Conservation (phyloP, 2,888 invertebrate genomes). For the Atethmia centrago region DNA sequence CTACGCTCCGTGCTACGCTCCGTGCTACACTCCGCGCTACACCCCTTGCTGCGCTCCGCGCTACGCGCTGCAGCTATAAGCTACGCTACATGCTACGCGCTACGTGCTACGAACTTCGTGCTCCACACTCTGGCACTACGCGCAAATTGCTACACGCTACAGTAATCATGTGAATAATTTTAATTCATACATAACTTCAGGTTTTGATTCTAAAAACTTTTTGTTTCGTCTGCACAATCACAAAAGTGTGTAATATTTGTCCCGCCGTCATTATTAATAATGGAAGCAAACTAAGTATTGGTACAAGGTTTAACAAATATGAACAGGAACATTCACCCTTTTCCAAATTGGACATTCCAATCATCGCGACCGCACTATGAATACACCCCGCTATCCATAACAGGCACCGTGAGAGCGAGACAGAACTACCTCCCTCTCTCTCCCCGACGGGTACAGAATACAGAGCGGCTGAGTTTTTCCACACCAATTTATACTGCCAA, state of each 20-base stretch:
- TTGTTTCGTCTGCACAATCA: background rate
- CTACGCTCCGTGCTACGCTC: background rate
- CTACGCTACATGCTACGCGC: background rate
- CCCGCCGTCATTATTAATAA: background rate
- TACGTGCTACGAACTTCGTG: background rate
- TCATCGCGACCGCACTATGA: slow-evolving; percentile 66
- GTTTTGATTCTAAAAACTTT: background rate
- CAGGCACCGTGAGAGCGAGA: slow-evolving; percentile 76
- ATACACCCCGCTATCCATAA: slow-evolving; percentile 69
- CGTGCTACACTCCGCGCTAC: background rate
- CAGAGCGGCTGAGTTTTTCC: slow-evolving; percentile 82
- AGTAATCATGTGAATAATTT: background rate
- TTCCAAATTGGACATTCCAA: background rate
- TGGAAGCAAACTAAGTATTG: background rate
- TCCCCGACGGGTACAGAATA: slow-evolving; percentile 82
- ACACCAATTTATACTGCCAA: slow-evolving; percentile 82
- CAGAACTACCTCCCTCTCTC: slow-evolving; percentile 64
- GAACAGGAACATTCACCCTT: background rate
- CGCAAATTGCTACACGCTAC: background rate
- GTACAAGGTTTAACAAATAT: background rate
- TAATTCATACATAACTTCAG: background rate
- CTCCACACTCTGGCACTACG: background rate
- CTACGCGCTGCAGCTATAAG: too few relatives aligned
- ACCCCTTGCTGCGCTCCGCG: too few relatives aligned
- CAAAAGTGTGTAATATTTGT: background rate